phyloP scores from a whole-genome alignment of 1,140 invertebrate species.

The Euura lappo region DNA sequence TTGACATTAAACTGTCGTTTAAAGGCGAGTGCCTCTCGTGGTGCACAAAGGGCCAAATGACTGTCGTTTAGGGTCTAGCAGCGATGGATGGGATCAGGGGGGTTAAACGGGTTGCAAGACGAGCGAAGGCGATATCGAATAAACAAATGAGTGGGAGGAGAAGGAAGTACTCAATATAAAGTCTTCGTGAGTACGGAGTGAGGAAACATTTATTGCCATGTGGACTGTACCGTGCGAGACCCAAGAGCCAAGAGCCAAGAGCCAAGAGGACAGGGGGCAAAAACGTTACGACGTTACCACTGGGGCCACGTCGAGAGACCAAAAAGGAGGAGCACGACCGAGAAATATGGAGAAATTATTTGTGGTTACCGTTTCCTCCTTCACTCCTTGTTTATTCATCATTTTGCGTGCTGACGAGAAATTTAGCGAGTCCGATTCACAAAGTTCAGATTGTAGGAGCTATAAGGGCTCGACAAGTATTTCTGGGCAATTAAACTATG shows the following conservation, averaged over 20 bases:
- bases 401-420: constrained; percentile 4
- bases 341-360: background rate
- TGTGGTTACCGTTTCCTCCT: no score
- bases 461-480: background rate
- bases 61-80: constrained; percentile 18
- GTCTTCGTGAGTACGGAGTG: constrained; percentile 36
- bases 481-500: background rate
- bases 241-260: no score
- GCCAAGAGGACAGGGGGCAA: no score
- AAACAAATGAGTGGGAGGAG: constrained; percentile 45
- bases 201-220: constrained; percentile 5
- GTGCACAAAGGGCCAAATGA: constrained; percentile 19
- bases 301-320: background rate
- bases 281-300: no score
- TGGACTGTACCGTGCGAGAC: background rate
- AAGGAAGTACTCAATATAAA: constrained; percentile 46
- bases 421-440: constrained; percentile 1
- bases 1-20: background rate
- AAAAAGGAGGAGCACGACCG: background rate
- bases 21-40: background rate
- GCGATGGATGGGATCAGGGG: constrained; percentile 19
- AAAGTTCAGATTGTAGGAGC: background rate
- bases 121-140: constrained; percentile 40
- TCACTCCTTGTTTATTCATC: background rate
- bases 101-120: constrained; percentile 21